Evolutionary conservation across 2,797 vertebrate species (phyloP).

Genomic region (Schizopygopsis pylzovi): DNA sequence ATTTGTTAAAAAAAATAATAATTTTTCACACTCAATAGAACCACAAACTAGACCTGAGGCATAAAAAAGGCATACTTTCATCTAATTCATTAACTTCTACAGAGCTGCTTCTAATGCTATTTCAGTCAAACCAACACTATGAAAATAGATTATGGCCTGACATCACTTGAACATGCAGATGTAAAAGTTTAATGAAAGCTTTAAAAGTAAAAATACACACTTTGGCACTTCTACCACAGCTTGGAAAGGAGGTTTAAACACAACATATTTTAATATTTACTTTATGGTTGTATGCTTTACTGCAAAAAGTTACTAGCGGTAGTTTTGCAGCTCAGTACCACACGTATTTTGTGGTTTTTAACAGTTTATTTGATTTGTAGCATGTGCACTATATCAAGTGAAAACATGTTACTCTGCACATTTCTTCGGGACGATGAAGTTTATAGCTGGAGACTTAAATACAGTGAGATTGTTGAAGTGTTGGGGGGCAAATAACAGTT

Average conservation of each 20-base stretch:
- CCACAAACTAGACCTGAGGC: not conserved
- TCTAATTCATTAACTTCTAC: not conserved
- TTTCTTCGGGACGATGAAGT: slow-evolving; percentile 38
- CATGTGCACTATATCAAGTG: slow-evolving; percentile 8
- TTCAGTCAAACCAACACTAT: not conserved
- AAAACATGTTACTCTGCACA: slow-evolving; percentile 43
- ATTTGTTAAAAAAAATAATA: not conserved
- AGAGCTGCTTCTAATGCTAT: slow-evolving; percentile 12
- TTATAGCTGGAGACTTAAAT: slow-evolving; percentile 12
- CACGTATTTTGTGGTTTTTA: slow-evolving; percentile 43
- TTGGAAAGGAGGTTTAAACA: slow-evolving; percentile 21
- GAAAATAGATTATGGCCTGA: not conserved
- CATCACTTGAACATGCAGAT: not conserved
- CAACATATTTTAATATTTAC: slow-evolving; percentile 33
- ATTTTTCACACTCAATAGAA: too few relatives aligned
- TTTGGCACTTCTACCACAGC: slow-evolving; percentile 23
- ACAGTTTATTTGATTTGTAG: slow-evolving; percentile 47
- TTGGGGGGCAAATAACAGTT: slow-evolving; percentile 56
- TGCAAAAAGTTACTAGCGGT: slow-evolving; percentile 28
- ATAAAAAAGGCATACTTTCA: not conserved
- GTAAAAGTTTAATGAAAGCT: slow-evolving; percentile 10
- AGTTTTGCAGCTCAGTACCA: slow-evolving; percentile 31
- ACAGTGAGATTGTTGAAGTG: slow-evolving; percentile 1
- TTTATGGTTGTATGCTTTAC: slow-evolving; percentile 32
- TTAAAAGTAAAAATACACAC: slow-evolving; percentile 35